Evolutionary conservation across 2,797 vertebrate species (phyloP).

Genomic region (Brachymystax lenok): DNA sequence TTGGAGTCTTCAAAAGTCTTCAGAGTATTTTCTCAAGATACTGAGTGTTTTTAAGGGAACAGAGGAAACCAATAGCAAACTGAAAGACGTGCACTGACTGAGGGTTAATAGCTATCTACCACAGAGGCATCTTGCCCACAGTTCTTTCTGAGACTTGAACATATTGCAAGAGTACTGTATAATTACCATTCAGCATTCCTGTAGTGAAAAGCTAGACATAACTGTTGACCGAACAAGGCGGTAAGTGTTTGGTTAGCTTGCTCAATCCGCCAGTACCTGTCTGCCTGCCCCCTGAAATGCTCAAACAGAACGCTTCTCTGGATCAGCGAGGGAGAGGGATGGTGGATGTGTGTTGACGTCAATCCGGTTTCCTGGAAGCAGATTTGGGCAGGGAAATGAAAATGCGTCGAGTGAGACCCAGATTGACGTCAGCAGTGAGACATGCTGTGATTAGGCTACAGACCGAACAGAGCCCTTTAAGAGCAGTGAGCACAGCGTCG

Average conservation of each 20-base stretch:
- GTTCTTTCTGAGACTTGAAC: not conserved
- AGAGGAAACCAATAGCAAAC: not conserved
- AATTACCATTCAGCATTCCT: not conserved
- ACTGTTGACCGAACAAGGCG: slow-evolving; percentile 12
- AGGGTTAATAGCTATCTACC: not conserved
- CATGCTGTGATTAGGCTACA: slow-evolving; percentile 78
- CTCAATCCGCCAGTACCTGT: slow-evolving; percentile 35
- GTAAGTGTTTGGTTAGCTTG: slow-evolving; percentile 19
- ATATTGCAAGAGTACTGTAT: not conserved
- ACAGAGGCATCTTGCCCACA: not conserved
- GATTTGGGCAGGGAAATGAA: slow-evolving; percentile 72
- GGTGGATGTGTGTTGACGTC: slow-evolving; percentile 73
- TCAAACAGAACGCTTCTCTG: not conserved
- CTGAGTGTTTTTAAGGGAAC: not conserved
- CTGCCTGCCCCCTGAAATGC: not conserved
- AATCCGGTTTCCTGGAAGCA: slow-evolving; percentile 77
- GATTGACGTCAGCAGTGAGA: slow-evolving; percentile 87
- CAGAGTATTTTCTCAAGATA: not conserved
- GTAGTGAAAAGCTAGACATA: not conserved
- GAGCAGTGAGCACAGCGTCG: slow-evolving; percentile 8
- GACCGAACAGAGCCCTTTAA: slow-evolving; percentile 25
- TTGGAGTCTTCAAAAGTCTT: not conserved
- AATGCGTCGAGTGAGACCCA: slow-evolving; percentile 83
- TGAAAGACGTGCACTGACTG: not conserved
- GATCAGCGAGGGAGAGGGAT: slow-evolving; percentile 12